Evolutionary conservation across 2,113 vertebrate species (phyloP), one percentile per base, ranked within the genome.

Genomic region (Scomber japonicus): DNA sequence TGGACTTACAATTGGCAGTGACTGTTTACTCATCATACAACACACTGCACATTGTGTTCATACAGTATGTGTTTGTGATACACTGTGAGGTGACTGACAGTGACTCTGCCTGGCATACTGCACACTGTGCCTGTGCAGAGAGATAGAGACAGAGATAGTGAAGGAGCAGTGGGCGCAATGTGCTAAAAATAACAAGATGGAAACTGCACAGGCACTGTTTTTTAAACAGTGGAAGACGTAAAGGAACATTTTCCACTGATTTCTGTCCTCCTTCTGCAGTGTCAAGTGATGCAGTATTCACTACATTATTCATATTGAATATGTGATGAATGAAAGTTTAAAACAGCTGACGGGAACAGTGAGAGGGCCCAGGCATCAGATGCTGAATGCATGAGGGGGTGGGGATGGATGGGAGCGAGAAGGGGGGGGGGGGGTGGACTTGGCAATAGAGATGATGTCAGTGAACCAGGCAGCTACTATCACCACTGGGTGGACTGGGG

Each of bases 361-460:
- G 63, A 73, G 44, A 35, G 46, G 49, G 48, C 17, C 35, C 16
- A 7, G 19, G 70, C 64, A 86, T 88, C 84, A 86, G 79, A 76
- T 84, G 82, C 78, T 81, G 81, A 44, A 56, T 80, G 45, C 63
- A 48, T 35, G 59, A 16, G 40, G 65, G 64, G 50, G 61, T n/a
- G 11, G 15, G 54, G 10, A 17, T 55, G 54, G 11, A 15, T 61
- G 35, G n/a, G 45, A 40, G 35, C 7, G 35, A 9, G 35, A 2
- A 0, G 6, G 35, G 35, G 35, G 35, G 27, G 12, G 30, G 50
- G 12, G 49, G 50, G 55, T 14, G 73, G 71, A 77, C 60, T 73
- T 56, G 55, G 69, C 16, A 62, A 63, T 59, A 12, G 62, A 72
- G 86, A 83, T 89, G 89, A 89, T 87, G 82, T 92, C 92, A 91